Percentiles rank a stretch among this genome's conserved stretches.
phyloP scores from a whole-genome alignment of 2,888 invertebrate species.

The Drosophila maculinotata region DNA sequence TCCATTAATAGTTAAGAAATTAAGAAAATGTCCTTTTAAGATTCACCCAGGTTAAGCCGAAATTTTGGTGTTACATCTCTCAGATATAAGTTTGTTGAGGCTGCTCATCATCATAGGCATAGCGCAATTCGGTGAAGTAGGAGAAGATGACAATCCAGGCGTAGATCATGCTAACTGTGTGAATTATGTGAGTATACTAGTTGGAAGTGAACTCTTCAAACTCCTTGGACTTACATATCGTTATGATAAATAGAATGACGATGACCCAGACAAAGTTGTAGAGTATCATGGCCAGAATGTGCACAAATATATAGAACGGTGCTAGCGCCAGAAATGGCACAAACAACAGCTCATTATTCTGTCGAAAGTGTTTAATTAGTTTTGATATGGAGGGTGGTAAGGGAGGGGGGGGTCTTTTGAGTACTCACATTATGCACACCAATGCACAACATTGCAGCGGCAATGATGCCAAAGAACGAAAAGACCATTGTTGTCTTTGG shows the following conservation, averaged over 20 bases:
- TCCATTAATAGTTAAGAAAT: neutral
- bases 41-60: neutral
- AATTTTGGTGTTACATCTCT: neutral
- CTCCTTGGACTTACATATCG: slow-evolving; percentile 50
- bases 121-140: slow-evolving; percentile 62
- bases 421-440: slow-evolving; percentile 68
- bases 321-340: slow-evolving; percentile 53
- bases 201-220: neutral
- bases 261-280: slow-evolving; percentile 53
- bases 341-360: slow-evolving; percentile 71
- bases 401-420: neutral
- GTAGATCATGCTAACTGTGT: slow-evolving; percentile 50
- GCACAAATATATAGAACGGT: slow-evolving; percentile 51
- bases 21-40: neutral
- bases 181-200: neutral
- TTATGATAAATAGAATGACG: slow-evolving; percentile 39
- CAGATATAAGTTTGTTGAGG: slow-evolving; percentile 38
- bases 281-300: slow-evolving; percentile 40
- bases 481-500: slow-evolving; percentile 66
- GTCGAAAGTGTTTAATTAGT: neutral
- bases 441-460: slow-evolving; percentile 53
- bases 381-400: neutral
- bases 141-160: slow-evolving; percentile 65
- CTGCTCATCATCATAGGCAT: slow-evolving; percentile 56
- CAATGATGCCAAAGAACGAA: slow-evolving; percentile 58